Evolutionary conservation across 1,140 invertebrate genomes (phyloP).

Genomic region (Hirudo medicinalis): DNA sequence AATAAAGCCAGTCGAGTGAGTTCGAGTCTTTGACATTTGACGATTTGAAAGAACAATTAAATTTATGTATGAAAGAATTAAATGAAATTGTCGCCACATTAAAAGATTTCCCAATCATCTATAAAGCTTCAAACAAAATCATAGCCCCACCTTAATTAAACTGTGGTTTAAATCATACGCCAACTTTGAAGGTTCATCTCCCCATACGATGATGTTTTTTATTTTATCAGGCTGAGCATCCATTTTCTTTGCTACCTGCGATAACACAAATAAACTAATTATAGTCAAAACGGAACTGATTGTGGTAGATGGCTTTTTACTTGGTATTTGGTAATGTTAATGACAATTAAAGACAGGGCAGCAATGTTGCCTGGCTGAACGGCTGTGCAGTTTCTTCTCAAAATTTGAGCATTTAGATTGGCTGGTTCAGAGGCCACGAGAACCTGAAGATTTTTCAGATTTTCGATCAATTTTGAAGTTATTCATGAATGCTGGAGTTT

Average conservation of each 20-base stretch:
- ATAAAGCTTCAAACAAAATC: no score
- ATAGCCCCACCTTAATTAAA: neutral
- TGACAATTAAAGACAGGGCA: neutral
- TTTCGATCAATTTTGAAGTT: neutral
- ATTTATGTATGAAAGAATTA: no score
- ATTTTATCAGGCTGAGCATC: conserved; percentile 9
- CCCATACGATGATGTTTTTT: conserved; percentile 4
- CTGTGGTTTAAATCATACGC: neutral
- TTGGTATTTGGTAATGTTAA: conserved; percentile 2
- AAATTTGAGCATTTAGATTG: neutral
- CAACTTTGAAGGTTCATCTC: neutral
- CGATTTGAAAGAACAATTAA: no score
- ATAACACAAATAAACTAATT: neutral
- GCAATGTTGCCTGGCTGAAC: neutral
- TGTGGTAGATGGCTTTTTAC: neutral
- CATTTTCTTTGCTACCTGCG: conserved; percentile 7
- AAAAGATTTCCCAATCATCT: no score
- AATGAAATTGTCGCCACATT: no score
- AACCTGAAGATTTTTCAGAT: neutral
- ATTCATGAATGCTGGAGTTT: no score
- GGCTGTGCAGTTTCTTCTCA: neutral
- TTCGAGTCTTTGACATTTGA: no score
- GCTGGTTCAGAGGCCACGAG: conserved; percentile 1
- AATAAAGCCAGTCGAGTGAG: no score
- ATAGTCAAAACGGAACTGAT: neutral